Evolutionary conservation across 2,888 invertebrate species (phyloP).

Genomic region (Fragum sueziense): DNA sequence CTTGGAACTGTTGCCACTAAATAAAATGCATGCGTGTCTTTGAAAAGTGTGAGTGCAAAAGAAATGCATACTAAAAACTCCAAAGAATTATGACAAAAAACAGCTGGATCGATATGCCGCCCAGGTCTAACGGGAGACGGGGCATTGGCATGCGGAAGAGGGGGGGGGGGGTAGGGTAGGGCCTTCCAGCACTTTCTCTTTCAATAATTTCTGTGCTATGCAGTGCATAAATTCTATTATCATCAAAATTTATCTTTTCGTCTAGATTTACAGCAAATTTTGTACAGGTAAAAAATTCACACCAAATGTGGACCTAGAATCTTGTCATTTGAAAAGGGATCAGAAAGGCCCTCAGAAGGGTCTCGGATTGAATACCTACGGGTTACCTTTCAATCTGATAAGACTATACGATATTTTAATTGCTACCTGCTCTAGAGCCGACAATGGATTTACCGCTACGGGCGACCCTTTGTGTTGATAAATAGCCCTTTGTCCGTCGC

Average conservation of each 20-base stretch:
- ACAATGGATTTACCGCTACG: conserved; percentile 30
- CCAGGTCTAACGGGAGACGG: no score
- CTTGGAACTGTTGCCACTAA: no score
- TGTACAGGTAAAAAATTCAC: no score
- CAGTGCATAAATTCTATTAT: not conserved
- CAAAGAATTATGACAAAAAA: no score
- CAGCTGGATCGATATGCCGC: no score
- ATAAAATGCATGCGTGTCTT: no score
- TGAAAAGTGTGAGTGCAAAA: no score
- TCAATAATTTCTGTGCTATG: not conserved
- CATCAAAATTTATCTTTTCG: not conserved
- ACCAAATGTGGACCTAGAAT: no score
- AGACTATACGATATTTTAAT: conserved; percentile 8
- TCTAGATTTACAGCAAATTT: not conserved
- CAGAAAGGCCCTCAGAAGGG: not conserved
- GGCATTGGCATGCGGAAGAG: no score
- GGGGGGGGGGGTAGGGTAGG: no score
- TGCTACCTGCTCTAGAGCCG: not conserved
- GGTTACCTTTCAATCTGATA: conserved; percentile 4
- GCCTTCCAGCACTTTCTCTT: no score
- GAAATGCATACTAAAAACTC: no score
- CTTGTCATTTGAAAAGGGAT: not conserved
- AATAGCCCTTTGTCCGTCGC: conserved; percentile 19
- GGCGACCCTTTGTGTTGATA: not conserved
- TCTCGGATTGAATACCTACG: not conserved